Evolutionary conservation across 2,113 vertebrate genomes (phyloP), one percentile per base, ranked within the genome.

Genomic region (Capreolus pygargus): DNA sequence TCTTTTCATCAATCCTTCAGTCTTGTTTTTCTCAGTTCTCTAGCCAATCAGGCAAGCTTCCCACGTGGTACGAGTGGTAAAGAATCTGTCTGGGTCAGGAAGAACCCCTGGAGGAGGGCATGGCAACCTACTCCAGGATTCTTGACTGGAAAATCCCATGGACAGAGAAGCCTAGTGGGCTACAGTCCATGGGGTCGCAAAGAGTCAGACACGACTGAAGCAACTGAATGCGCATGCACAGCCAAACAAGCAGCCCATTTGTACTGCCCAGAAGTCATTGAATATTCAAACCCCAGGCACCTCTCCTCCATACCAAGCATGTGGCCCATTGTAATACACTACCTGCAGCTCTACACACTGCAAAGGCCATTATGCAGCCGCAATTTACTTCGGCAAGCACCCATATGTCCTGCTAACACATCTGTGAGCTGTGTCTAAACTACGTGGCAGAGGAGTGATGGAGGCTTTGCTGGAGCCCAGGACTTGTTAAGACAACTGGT

Each of bases 231-330:
- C 3, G 1, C 36, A 3, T 25, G 36, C 67, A 39, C 67, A 74
- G n/a, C 21, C 67, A 74, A 74, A 74, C 67, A 39, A 25, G 36
- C 25, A 90, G 27, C 6, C 70, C 33, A 54, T 78, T 74, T 81
- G 16, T 17, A 58, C 3, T n/a, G 36, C 12, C 55, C 17, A 52
- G 25, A 91, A 70, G 27, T 93, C 25, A 91, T 0, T 27, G 3
- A 30, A 9, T n/a, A 30, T 27, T 2, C 6, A 7, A 17, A n/a
- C 4, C 6, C 11, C 6, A 55, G 30, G 33, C 5, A 21, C 10
- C 64, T 94, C 28, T 87, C 15, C 36, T 47, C 27, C 16, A 47
- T 5, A 81, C 12, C 30, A 78, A 78, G 19, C 23, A 12, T 43
- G 6, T 81, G 57, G 27, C 47, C 82, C 25, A 0, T 3, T 19